A percentile compares a stretch with the other conserved stretches of the same genome.
Evolutionary conservation across 2,888 invertebrate species (phyloP).

Genomic region (Zonitis immaculata): DNA sequence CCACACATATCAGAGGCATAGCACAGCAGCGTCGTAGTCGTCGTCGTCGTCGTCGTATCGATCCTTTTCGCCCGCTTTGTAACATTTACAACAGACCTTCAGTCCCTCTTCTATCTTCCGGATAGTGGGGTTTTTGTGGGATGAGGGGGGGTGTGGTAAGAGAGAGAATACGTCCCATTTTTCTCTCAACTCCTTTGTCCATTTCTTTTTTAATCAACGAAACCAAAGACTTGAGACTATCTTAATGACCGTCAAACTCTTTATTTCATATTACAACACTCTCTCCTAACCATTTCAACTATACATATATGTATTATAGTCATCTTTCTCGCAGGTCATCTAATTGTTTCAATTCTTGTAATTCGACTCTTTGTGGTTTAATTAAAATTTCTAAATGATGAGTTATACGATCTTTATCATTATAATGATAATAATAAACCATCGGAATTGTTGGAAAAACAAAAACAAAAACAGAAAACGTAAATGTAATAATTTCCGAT

Average conservation of each 20-base stretch:
- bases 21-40: too few relatives aligned
- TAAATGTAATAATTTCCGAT: slow-evolving; percentile 3
- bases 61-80: slow-evolving; percentile 20
- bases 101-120: slow-evolving; percentile 11
- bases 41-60: too few relatives aligned
- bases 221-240: slow-evolving; percentile 16
- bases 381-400: not conserved
- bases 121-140: too few relatives aligned
- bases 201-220: slow-evolving; percentile 25
- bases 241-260: slow-evolving; percentile 24
- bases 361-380: not conserved
- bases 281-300: not conserved
- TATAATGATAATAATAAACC: not conserved
- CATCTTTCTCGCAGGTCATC: not conserved
- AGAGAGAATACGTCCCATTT: slow-evolving; percentile 16
- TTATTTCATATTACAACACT: slow-evolving; percentile 15
- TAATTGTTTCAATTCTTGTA: not conserved
- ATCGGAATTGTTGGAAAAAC: not conserved
- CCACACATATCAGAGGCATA: slow-evolving; percentile 21
- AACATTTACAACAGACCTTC: slow-evolving; percentile 21
- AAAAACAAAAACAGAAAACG: not conserved
- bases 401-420: not conserved
- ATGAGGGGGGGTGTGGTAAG: too few relatives aligned
- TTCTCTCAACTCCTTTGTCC: slow-evolving; percentile 20
- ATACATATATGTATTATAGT: too few relatives aligned